These are phyloP conservation scores for Xyrauchen texanus DNA, from an alignment of 2,113 vertebrate genomes.

Conservation along the genomic window DNA sequence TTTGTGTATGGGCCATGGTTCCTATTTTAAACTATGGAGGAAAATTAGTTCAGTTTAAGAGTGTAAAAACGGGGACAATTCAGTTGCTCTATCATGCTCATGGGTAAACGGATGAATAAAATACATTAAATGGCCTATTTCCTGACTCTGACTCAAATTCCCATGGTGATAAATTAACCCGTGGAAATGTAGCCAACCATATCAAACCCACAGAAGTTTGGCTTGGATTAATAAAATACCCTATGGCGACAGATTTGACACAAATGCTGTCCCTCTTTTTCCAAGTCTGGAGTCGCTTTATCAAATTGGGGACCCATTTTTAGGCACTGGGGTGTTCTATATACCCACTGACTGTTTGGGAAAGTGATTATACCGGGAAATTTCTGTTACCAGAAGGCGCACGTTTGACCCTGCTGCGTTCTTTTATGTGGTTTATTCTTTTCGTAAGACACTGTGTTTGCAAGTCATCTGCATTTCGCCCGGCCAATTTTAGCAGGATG, in stretches of 20 bases:
- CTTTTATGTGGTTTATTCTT: slow-evolving; percentile 52
- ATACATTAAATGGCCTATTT: slow-evolving; percentile 41
- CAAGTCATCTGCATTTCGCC: slow-evolving; percentile 68
- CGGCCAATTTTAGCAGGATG: slow-evolving; percentile 42
- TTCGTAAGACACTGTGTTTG: slow-evolving; percentile 64
- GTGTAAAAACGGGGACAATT: slow-evolving; percentile 45
- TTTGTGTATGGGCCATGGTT: slow-evolving; percentile 81
- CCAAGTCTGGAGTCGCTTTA: slow-evolving; percentile 26
- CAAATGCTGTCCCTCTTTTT: slow-evolving; percentile 36
- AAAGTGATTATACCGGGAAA: slow-evolving; percentile 48
- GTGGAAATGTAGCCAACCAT: slow-evolving; percentile 41
- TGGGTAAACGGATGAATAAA: slow-evolving; percentile 43
- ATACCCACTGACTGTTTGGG: slow-evolving; percentile 14
- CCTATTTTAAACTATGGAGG: slow-evolving; percentile 56
- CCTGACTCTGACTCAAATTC: slow-evolving; percentile 35
- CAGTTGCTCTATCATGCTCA: slow-evolving; percentile 37
- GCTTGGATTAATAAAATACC: slow-evolving; percentile 41
- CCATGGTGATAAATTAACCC: slow-evolving; percentile 37
- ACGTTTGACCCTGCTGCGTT: slow-evolving; percentile 19
- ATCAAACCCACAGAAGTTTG: slow-evolving; percentile 40
- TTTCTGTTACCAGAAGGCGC: slow-evolving; percentile 47
- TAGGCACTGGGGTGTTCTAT: slow-evolving; percentile 8
- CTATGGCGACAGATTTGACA: slow-evolving; percentile 42
- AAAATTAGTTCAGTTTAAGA: slow-evolving; percentile 42
- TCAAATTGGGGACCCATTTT: slow-evolving; percentile 7